Evolutionary conservation across 2,113 vertebrate species (phyloP).

Genomic region (Cranoglanis bouderius): DNA sequence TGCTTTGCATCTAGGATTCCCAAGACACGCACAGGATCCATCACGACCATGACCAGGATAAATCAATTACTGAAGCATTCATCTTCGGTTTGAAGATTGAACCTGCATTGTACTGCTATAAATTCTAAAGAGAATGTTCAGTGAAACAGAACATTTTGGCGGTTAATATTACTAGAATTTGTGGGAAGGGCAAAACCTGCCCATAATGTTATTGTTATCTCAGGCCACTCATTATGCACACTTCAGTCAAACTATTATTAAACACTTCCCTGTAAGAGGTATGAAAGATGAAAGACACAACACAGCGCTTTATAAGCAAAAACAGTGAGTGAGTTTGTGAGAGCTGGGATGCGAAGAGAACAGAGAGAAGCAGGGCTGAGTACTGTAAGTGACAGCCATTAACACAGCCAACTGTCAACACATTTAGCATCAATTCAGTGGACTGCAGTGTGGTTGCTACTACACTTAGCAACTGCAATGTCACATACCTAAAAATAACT

Average conservation of each 20-base stretch:
- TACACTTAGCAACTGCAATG: constrained; percentile 44
- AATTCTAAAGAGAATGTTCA: not conserved
- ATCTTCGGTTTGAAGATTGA: not conserved
- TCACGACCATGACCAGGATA: not conserved
- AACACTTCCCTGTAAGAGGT: not conserved
- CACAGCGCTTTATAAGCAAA: not conserved
- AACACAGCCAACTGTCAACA: constrained; percentile 24
- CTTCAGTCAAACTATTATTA: not conserved
- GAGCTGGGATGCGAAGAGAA: not conserved
- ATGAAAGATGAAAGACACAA: not conserved
- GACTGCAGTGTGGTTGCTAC: constrained; percentile 22
- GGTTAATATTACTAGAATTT: not conserved
- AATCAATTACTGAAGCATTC: not conserved
- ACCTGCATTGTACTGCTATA: not conserved
- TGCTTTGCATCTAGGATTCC: not conserved
- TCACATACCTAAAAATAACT: constrained; percentile 57
- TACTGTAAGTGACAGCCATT: constrained; percentile 34
- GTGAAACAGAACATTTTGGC: not conserved
- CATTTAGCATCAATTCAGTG: constrained; percentile 7
- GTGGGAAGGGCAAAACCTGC: not conserved
- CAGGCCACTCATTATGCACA: not conserved
- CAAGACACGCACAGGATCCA: not conserved
- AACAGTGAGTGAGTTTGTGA: not conserved
- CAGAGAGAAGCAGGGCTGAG: not conserved
- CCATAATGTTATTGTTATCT: not conserved